Evolutionary conservation across 2,113 vertebrate genomes (phyloP).

Genomic region (Muntiacus reevesi): DNA sequence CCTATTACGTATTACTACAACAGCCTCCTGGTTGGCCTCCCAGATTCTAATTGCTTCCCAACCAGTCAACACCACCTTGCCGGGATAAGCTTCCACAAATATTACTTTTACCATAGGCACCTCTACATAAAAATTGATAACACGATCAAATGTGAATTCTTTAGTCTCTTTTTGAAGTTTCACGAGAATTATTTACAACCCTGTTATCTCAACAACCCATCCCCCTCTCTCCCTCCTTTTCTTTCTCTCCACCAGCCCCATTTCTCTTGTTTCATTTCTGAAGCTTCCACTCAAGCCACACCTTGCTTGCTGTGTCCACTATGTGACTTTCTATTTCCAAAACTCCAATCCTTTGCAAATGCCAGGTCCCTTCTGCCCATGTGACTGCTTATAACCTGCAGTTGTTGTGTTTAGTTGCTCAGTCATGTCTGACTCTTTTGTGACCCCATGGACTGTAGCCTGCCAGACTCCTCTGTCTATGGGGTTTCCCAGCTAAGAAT

Average conservation of each 20-base stretch:
- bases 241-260: background rate
- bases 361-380: background rate
- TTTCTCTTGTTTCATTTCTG: background rate
- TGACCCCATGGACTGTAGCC: background rate
- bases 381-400: background rate
- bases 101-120: background rate
- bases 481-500: background rate
- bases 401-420: background rate
- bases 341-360: background rate
- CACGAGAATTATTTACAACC: background rate
- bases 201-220: background rate
- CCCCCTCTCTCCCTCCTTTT: background rate
- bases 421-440: background rate
- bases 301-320: background rate
- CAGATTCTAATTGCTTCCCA: background rate
- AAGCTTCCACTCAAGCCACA: background rate
- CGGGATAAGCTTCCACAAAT: background rate
- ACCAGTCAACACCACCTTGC: background rate
- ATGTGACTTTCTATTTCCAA: background rate
- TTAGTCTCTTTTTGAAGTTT: background rate
- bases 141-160: slow-evolving; percentile 17
- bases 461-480: background rate
- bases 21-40: background rate
- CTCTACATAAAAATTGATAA: background rate
- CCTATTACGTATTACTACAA: background rate